Base-by-base conservation (phyloP, 2,113 vertebrate genomes). In the Otis tarda region DNA sequence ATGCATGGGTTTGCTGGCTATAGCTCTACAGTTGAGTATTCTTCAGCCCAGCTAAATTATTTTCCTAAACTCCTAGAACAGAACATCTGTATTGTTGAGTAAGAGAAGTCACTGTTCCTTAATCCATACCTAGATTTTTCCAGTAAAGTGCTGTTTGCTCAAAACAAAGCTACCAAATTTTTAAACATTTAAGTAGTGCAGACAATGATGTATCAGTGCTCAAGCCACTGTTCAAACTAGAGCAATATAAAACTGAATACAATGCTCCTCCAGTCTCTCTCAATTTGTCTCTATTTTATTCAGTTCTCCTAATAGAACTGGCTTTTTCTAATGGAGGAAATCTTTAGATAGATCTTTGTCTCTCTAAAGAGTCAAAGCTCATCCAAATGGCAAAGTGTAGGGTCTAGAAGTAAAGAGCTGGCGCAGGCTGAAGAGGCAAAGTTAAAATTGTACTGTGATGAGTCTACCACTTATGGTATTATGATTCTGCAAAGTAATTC, bases 201-300 rank as follows among this genome's bases (percentile, higher is more conserved):
- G 82, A 49, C 27, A 79, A 25, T 10, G 0, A 85, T n/a, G 11
- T 43, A n/a, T 41, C 50, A 18, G 55, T n/a, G 55, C 83, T 74
- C 41, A n/a, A 83, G 35, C 10, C 59, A 28, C 15, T 28, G 24
- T 77, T 83, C 57, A 65, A 76, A 83, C 50, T 47, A 37, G 4
- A 92, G 41, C 71, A 78, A 31, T 67, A 74, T 45, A 61, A 83
- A 93, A 86, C 28, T 22, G 45, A 81, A 37, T 45, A 7, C 68
- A 50, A 4, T 19, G n/a, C 75, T 90, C 63, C 47, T 57, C 19
- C 59, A 70, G n/a, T 17, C 55, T 81, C 37, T 43, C 1, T 1
- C 50, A 61, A 47, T 93, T 94, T 90, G 37, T 89, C 47, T 94
- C 74, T 77, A 7, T 89, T 91, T 87, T 78, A 81, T 93, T 96